Conservation (phyloP, 2,797 vertebrate genomes). For the Xenopus petersii region DNA sequence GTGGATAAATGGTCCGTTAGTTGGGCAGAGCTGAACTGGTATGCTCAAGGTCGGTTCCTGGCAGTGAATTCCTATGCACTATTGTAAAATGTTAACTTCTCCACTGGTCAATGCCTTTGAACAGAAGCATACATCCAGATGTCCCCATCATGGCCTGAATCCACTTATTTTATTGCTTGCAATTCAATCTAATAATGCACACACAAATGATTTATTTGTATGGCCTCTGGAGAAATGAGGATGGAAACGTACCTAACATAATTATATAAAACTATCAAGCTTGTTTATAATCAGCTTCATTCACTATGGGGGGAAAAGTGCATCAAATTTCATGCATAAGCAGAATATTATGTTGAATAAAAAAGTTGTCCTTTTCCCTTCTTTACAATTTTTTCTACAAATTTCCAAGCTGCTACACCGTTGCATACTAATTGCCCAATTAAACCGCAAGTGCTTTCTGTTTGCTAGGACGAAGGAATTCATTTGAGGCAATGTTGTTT, state of each 20-base stretch:
- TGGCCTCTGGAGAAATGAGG: constrained; percentile 28
- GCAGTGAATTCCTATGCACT: not conserved
- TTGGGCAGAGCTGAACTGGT: too few species aligned
- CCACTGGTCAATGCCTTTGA: not conserved
- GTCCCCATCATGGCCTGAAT: constrained; percentile 30
- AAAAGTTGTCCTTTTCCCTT: not conserved
- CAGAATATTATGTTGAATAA: not conserved
- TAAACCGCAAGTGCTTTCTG: too few species aligned
- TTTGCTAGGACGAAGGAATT: too few species aligned
- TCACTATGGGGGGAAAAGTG: not conserved
- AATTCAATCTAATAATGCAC: constrained; percentile 30
- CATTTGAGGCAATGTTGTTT: not conserved
- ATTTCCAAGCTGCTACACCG: too few species aligned
- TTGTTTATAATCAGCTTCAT: constrained; percentile 20
- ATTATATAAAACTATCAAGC: constrained; percentile 9
- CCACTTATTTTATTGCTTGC: constrained; percentile 33
- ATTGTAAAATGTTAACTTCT: not conserved
- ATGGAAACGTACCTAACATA: constrained; percentile 13
- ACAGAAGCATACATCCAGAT: constrained; percentile 10
- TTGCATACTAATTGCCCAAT: too few species aligned
- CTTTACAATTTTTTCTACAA: too few species aligned
- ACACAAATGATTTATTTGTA: constrained; percentile 29
- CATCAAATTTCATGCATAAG: too few species aligned
- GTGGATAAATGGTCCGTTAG: too few species aligned
- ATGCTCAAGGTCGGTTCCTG: too few species aligned